phyloP scores from a whole-genome alignment of 2,797 vertebrate genomes.

The Oreochromis mossambicus region DNA sequence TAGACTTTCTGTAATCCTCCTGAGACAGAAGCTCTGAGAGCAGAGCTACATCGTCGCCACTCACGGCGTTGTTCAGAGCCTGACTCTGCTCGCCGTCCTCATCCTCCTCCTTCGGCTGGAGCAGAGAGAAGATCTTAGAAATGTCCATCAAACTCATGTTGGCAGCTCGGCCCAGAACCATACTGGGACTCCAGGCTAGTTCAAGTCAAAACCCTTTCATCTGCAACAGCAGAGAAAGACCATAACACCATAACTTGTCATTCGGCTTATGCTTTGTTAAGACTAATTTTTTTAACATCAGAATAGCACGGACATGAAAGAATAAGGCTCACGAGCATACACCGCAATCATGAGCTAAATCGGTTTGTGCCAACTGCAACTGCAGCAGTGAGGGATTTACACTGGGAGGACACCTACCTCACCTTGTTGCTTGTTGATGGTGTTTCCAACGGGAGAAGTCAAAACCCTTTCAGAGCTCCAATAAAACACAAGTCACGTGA shows the following conservation, averaged over 20 bases:
- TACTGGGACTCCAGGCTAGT: constrained; percentile 57
- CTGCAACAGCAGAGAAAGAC: constrained; percentile 42
- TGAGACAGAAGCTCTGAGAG: constrained; percentile 81
- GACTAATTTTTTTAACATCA: background rate
- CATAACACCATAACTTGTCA: background rate
- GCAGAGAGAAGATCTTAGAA: constrained; percentile 91
- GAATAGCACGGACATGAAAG: background rate
- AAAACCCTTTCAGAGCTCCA: background rate
- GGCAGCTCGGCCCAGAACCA: constrained; percentile 51
- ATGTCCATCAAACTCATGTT: constrained; percentile 93
- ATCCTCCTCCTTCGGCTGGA: constrained; percentile 85
- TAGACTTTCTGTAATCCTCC: constrained; percentile 78
- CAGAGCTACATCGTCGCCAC: constrained; percentile 69
- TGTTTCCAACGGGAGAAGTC: background rate
- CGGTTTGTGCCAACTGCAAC: background rate
- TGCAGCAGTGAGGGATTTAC: background rate
- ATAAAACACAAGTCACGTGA: constrained; percentile 6
- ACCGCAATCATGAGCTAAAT: background rate
- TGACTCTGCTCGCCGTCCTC: constrained; percentile 72
- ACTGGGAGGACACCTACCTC: constrained; percentile 46
- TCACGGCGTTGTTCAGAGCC: constrained; percentile 81
- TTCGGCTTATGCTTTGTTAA: background rate
- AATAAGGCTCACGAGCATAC: background rate
- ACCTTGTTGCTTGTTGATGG: background rate
- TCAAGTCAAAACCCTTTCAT: constrained; percentile 52